Base-by-base conservation (phyloP, 2,797 vertebrate species). In the Sternotherus odoratus region DNA sequence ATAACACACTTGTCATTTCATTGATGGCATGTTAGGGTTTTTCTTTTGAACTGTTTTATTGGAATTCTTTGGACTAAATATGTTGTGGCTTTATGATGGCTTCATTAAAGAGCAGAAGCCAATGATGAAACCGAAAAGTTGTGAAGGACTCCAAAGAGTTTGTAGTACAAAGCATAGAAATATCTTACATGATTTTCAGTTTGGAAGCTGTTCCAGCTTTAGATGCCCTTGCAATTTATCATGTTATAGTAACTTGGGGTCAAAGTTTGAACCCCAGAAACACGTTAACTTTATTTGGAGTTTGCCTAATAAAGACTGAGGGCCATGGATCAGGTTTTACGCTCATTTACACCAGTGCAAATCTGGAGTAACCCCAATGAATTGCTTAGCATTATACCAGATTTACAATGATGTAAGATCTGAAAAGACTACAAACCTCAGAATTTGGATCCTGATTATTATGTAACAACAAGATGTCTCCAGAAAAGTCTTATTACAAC, bases 41-140 rank as follows among this genome's bases (percentile, higher is more conserved):
- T 7, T 78, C 48, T 81, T 54, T 5, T 46, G 75, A 49, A 90
- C 83, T 36, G 17, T 54, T 93, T 92, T 94, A 77, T 54, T 95
- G 87, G 85, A 96, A 95, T 95, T 97, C 86, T 81, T 94, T 50
- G 63, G 72, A 77, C 74, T 92, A 79, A 75, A 87, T 87, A 94
- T 43, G 75, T 85, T 91, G 74, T 23, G 86, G 80, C 72, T 86
- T 92, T 88, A 43, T 77, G 87, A 93, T 0, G 33, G 91, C 75
- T 94, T 96, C 94, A 77, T 95, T 94, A 94, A 95, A 92, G 95
- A 93, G 82, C 86, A 88, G 94, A 93, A 92, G 85, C 66, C 63
- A 84, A 43, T 39, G 53, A 49, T 53, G 30, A 72, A 84, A 84
- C 89, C 86, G 86, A 93, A 77, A 0, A 49, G 81, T 92, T 83